Conservation (phyloP, 2,888 invertebrate genomes). For the Erynnis tages region DNA sequence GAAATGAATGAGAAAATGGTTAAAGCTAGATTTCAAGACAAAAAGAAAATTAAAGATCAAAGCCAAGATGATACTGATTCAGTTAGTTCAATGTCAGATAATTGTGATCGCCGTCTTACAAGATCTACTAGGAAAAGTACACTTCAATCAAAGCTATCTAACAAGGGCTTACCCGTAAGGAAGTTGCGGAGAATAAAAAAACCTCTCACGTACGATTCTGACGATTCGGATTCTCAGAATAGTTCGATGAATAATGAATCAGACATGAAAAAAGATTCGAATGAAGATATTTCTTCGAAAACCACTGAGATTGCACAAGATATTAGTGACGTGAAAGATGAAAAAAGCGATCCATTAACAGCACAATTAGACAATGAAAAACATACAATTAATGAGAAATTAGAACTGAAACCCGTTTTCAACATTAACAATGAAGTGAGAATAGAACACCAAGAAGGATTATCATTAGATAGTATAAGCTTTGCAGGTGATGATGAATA, state of each 20-base stretch:
- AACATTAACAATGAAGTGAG: no score
- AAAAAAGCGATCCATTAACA: no score
- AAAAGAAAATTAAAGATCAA: conserved; percentile 27
- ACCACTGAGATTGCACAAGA: background rate
- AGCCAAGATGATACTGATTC: conserved; percentile 24
- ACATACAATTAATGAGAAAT: no score
- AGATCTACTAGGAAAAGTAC: conserved; percentile 45
- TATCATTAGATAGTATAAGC: conserved; percentile 41
- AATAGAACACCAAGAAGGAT: no score
- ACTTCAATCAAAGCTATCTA: background rate
- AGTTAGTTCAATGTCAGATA: conserved; percentile 24
- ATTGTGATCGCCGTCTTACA: conserved; percentile 40
- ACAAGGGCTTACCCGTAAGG: conserved; percentile 25
- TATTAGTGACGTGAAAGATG: no score
- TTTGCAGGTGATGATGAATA: conserved; percentile 62
- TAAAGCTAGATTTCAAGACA: conserved; percentile 2
- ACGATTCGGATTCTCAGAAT: conserved; percentile 50
- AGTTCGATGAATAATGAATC: conserved; percentile 22
- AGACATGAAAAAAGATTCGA: background rate
- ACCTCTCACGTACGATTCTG: conserved; percentile 48
- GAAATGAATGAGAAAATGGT: background rate
- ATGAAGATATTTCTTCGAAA: background rate
- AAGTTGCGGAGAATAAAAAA: conserved; percentile 45
- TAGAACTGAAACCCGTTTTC: no score
- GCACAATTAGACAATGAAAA: no score